These are phyloP conservation scores for Margarornis squamiger DNA, from an alignment of 2,797 vertebrate species.

Conservation along the genomic window DNA sequence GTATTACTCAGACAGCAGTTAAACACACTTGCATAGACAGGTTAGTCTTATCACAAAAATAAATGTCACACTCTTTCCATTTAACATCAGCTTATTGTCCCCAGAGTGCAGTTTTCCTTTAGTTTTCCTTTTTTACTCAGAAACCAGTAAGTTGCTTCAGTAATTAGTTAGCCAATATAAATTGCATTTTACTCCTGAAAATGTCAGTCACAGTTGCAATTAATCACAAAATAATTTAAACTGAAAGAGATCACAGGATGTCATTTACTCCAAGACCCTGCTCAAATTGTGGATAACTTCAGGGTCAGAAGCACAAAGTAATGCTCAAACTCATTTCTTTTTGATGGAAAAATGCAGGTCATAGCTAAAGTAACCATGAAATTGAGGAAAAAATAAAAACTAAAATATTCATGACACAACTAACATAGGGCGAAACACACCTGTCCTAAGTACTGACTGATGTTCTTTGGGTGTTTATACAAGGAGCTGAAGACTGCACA, in stretches of 20 bases:
- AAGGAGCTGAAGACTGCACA: neutral
- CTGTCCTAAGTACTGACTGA: neutral
- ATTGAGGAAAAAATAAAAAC: neutral
- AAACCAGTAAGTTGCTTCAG: neutral
- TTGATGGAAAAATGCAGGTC: neutral
- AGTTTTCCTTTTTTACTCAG: neutral
- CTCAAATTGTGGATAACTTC: neutral
- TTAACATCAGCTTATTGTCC: slow-evolving; percentile 2
- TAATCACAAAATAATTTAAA: neutral
- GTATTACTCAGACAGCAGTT: slow-evolving; percentile 12
- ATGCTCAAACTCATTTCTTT: neutral
- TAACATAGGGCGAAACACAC: neutral
- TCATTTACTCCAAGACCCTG: neutral
- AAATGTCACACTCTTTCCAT: neutral
- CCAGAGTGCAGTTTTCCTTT: neutral
- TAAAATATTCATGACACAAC: neutral
- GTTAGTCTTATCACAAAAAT: slow-evolving; percentile 2
- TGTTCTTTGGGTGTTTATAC: neutral
- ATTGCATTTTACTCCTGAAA: slow-evolving; percentile 7
- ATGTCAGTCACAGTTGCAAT: neutral
- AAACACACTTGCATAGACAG: neutral
- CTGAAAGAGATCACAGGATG: neutral
- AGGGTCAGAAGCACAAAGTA: neutral
- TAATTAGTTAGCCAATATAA: neutral
- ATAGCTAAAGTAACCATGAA: neutral